A percentile compares a stretch with the other conserved stretches of the same genome.
phyloP scores from a whole-genome alignment of 2,113 vertebrate species.

The Caracal caracal region DNA sequence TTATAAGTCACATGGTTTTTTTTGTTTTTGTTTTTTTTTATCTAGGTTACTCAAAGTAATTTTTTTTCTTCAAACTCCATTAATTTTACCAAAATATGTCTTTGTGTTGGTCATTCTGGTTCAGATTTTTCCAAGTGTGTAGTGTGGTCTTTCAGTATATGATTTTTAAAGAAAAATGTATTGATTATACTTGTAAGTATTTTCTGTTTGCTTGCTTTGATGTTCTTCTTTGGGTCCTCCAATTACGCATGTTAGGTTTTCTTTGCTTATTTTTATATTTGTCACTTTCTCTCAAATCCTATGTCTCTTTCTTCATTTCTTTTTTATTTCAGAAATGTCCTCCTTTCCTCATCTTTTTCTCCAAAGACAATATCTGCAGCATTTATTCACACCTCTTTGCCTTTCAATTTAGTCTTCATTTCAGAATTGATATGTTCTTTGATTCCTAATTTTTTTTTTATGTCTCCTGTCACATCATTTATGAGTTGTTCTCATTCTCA shows the following conservation, averaged over 20 bases:
- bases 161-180: neutral
- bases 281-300: neutral
- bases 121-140: neutral
- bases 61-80: neutral
- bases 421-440: neutral
- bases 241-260: conserved; percentile 12
- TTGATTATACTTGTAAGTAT: neutral
- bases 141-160: neutral
- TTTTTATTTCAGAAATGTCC: neutral
- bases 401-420: conserved; percentile 2
- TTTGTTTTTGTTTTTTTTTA: neutral
- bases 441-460: conserved; percentile 11
- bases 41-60: neutral
- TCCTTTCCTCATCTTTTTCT: neutral
- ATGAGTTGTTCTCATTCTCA: neutral
- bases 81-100: conserved; percentile 31
- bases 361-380: neutral
- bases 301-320: neutral
- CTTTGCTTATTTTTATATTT: neutral
- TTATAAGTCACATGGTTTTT: neutral
- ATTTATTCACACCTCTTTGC: neutral
- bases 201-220: neutral
- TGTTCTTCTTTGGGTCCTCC: neutral
- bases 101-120: neutral
- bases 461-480: neutral